Base-by-base conservation (phyloP, 2,888 invertebrate genomes). In the Lobophora halterata region DNA sequence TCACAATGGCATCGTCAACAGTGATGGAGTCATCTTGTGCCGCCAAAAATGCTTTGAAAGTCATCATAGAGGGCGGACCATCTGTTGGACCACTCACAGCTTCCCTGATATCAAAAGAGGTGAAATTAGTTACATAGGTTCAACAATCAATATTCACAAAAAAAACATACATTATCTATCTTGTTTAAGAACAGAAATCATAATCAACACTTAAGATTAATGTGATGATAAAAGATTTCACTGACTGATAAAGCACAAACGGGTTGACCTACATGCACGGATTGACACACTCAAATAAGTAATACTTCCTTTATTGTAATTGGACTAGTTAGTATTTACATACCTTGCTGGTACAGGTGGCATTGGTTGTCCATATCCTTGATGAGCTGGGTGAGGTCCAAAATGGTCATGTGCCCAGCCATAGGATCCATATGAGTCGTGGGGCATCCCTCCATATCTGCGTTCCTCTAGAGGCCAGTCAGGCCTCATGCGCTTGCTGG, bases 1-100 rank as follows among this genome's bases (percentile, higher is more conserved):
- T 98, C 66, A 93, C 92, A 52, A 99, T 93, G 1, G 98, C 97
- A 71, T 98, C 98, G 52, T 97, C 97, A 58, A 98, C 98, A 18
- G 98, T 97, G 60, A 99, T 98, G 49, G 95, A 94, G 80, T 99
- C 99, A 78, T 99, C 99, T 77, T 98, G 98, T 6, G 97, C 96
- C 17, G 94, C 95, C 39, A 99, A 89, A 79, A 98, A 99, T 55
- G 97, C 95, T 83, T 99, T 99, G 79, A 99, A 96, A 1, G 97
- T 93, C 92, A 98, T 93, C 96, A 99, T 97, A 0, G 97, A 94
- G 0, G 98, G 95, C 60, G 97, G 97, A 0, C 97, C 96, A 59
- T 94, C 88, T 9, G 75, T 55, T 17, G 88, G 46, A 21, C 44
- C 50, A 6, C 29, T 26, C 24, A 83, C 80, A 52, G 89, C 78